Evolutionary conservation across 1,140 invertebrate species (phyloP).

Genomic region (Propsilocerus akamusi): DNA sequence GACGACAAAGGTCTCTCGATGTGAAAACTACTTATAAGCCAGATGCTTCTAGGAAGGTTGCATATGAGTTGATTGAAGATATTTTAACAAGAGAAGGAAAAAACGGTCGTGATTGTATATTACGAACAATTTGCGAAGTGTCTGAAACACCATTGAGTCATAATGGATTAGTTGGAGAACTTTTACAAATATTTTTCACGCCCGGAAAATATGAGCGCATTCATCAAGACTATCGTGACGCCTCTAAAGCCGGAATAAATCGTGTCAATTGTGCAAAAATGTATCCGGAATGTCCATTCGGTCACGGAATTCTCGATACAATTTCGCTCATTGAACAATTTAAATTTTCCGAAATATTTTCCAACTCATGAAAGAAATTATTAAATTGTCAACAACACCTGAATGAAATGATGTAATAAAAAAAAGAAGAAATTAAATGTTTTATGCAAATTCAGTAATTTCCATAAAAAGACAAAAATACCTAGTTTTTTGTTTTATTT

Average conservation of each 20-base stretch:
- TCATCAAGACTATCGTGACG: slow-evolving; percentile 25
- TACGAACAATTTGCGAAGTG: background rate
- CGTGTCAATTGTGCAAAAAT: slow-evolving; percentile 30
- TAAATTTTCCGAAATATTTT: no score
- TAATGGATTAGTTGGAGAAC: slow-evolving; percentile 38
- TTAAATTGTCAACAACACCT: no score
- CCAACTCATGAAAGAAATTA: no score
- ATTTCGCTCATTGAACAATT: slow-evolving; percentile 16
- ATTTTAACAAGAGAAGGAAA: background rate
- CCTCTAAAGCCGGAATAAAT: slow-evolving; percentile 30
- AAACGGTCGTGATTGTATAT: background rate
- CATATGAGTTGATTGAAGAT: no score
- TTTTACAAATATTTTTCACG: slow-evolving; percentile 45
- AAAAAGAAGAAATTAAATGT: no score
- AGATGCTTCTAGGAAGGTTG: no score
- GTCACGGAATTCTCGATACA: slow-evolving; percentile 28
- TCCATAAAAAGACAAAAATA: no score
- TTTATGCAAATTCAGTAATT: no score
- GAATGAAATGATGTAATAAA: no score
- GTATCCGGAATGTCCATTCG: slow-evolving; percentile 28
- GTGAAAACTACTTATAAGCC: no score
- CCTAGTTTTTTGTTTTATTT: no score
- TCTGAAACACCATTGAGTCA: slow-evolving; percentile 34
- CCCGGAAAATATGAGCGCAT: background rate
- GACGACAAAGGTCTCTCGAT: no score